Evolutionary conservation across 1,140 invertebrate species (phyloP).

Genomic region (Eriocheir sinensis): DNA sequence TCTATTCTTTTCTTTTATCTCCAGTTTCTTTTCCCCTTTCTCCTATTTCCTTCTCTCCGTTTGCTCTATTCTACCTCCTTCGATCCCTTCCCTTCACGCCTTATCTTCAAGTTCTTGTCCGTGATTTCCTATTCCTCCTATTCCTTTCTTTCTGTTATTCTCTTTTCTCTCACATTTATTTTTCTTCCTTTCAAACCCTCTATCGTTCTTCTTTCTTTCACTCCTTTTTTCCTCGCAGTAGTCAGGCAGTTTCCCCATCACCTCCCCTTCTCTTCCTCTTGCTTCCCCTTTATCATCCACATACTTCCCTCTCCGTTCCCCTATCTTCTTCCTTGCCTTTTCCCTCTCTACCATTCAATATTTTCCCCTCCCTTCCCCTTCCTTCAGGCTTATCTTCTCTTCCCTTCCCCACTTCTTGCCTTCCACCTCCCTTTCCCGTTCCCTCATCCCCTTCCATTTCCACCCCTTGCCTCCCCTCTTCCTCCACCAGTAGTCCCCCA

Average conservation of each 20-base stretch:
- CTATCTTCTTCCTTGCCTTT: not conserved
- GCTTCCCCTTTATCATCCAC: not conserved
- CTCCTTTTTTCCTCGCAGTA: not conserved
- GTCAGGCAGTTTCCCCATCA: not conserved
- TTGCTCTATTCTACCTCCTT: no score
- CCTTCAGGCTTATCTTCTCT: not conserved
- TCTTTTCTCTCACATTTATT: no score
- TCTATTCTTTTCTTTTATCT: no score
- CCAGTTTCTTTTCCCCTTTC: no score
- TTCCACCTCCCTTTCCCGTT: not conserved
- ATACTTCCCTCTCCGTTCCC: not conserved
- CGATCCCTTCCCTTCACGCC: no score
- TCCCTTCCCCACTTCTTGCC: not conserved
- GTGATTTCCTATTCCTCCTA: no score
- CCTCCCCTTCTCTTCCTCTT: not conserved
- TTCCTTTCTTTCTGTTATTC: no score
- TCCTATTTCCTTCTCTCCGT: no score
- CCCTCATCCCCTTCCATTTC: not conserved
- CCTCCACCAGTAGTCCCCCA: not conserved
- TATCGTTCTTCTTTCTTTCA: not conserved
- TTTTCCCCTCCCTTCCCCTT: not conserved
- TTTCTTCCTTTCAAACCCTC: no score
- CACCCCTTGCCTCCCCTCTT: not conserved
- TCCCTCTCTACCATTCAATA: not conserved
- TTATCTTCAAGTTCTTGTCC: no score